Percentiles rank a stretch among this genome's conserved stretches.
Conservation (phyloP, 2,888 invertebrate species). For the Elmis aenea region DNA sequence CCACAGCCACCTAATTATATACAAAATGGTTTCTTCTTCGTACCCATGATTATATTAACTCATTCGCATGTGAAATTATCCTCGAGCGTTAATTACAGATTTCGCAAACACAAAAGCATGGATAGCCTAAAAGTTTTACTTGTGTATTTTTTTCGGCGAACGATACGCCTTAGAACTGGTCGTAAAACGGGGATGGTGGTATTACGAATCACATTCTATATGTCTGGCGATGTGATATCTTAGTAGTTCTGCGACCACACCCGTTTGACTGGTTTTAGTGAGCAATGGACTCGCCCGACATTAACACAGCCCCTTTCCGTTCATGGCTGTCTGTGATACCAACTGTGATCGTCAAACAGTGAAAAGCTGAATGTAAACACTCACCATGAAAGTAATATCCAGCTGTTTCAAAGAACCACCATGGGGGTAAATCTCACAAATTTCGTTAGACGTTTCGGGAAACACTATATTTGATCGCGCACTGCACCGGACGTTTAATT, state of each 20-base stretch:
- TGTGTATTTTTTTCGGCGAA: too few species aligned
- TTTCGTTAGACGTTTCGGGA: neutral
- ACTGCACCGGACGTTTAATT: conserved; percentile 2
- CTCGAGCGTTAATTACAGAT: neutral
- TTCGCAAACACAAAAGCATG: neutral
- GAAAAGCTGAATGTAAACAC: conserved; percentile 19
- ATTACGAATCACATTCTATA: too few species aligned
- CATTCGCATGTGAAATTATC: too few species aligned
- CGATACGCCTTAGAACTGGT: too few species aligned
- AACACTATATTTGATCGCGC: neutral
- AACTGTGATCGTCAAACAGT: conserved; percentile 3
- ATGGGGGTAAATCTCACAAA: neutral
- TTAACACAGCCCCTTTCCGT: conserved; percentile 36
- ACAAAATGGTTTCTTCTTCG: conserved; percentile 39
- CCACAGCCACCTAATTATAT: conserved; percentile 25
- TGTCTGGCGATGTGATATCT: neutral
- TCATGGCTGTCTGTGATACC: conserved; percentile 33
- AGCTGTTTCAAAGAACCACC: neutral
- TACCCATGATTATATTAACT: too few species aligned
- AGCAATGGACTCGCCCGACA: conserved; percentile 37
- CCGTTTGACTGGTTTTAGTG: conserved; percentile 32
- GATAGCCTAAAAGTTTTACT: neutral
- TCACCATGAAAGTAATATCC: conserved; percentile 9
- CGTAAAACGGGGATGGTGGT: too few species aligned
- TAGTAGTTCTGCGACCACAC: conserved; percentile 38